phyloP scores from a whole-genome alignment of 2,797 vertebrate species.

The Nannoperca australis region DNA sequence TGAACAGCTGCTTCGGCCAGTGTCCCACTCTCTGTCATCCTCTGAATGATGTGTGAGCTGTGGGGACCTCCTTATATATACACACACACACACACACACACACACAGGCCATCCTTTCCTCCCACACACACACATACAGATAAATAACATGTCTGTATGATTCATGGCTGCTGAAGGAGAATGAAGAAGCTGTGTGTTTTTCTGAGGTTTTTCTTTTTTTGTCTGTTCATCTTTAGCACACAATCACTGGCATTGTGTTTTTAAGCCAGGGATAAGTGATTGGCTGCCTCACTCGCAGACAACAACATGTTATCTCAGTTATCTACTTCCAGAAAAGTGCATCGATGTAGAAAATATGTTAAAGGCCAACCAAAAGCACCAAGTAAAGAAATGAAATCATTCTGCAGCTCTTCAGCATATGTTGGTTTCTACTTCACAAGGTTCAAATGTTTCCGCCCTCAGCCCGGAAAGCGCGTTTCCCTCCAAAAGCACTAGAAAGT shows the following conservation, averaged over 20 bases:
- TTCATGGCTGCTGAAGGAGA: conserved; percentile 48
- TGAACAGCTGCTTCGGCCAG: conserved; percentile 68
- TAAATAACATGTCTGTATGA: conserved; percentile 47
- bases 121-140: conserved; percentile 22
- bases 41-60: conserved; percentile 67
- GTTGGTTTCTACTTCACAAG: conserved; percentile 1
- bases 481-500: not conserved
- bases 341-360: not conserved
- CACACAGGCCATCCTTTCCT: conserved; percentile 37
- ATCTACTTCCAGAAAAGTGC: conserved; percentile 6
- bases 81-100: conserved; percentile 18
- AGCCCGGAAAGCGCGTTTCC: conserved; percentile 7
- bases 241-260: conserved; percentile 15
- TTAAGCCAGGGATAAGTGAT: conserved; percentile 1
- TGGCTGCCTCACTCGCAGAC: conserved; percentile 16
- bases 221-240: not conserved
- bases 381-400: not conserved
- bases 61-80: conserved; percentile 57
- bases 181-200: conserved; percentile 46
- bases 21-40: conserved; percentile 61
- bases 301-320: conserved; percentile 29
- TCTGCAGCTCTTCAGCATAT: not conserved
- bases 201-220: conserved; percentile 14
- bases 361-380: not conserved
- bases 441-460: conserved; percentile 18